Conservation (phyloP, 2,888 invertebrate genomes). For the Papilio demoleus region DNA sequence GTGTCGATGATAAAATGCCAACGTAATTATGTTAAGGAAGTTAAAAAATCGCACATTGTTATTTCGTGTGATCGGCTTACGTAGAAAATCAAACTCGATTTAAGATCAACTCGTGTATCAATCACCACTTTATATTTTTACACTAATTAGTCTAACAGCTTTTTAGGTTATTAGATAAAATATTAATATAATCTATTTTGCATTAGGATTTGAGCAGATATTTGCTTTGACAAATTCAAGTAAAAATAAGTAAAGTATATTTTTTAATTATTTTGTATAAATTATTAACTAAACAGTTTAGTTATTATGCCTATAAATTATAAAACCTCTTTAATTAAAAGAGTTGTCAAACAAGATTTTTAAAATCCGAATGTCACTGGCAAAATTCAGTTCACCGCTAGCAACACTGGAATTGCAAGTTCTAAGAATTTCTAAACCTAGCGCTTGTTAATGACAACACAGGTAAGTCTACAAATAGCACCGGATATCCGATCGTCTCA, state of each 20-base stretch:
- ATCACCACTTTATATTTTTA: neutral
- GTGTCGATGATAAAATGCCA: too few relatives aligned
- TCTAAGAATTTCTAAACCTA: constrained; percentile 26
- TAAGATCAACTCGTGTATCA: neutral
- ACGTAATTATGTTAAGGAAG: too few relatives aligned
- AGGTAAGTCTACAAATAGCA: constrained; percentile 21
- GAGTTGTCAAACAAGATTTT: too few relatives aligned
- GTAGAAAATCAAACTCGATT: neutral
- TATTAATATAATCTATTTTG: neutral
- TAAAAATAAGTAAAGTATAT: too few relatives aligned
- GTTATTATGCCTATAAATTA: too few relatives aligned
- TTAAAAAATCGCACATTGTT: too few relatives aligned
- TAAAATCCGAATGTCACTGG: too few relatives aligned
- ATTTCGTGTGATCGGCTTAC: neutral
- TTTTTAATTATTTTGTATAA: too few relatives aligned
- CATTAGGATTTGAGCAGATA: neutral
- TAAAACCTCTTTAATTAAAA: too few relatives aligned
- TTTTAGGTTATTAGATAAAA: constrained; percentile 1
- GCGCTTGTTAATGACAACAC: constrained; percentile 26
- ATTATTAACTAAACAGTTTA: too few relatives aligned
- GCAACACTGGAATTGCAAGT: neutral
- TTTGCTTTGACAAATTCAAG: too few relatives aligned
- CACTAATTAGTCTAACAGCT: neutral
- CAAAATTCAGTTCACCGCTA: neutral
- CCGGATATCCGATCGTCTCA: constrained; percentile 38